Evolutionary conservation across 2,888 invertebrate genomes (phyloP).

Genomic region (Melanophora roralis): DNA sequence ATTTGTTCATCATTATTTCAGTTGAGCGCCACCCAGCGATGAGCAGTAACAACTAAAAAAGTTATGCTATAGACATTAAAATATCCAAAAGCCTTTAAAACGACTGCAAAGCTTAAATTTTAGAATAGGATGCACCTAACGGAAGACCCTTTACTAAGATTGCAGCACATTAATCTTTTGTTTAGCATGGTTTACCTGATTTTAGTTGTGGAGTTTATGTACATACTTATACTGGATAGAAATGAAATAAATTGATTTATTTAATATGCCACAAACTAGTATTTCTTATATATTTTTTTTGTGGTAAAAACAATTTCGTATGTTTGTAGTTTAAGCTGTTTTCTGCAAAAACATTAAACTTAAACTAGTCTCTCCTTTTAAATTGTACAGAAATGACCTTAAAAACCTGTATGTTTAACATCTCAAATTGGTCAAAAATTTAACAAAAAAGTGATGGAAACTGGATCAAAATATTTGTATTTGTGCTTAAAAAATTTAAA

Average conservation of each 20-base stretch:
- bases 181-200: background rate
- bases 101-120: too few species aligned
- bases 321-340: slow-evolving; percentile 16
- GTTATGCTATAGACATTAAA: too few species aligned
- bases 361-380: background rate
- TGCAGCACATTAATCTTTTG: too few species aligned
- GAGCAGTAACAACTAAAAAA: too few species aligned
- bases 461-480: slow-evolving; percentile 25
- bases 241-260: slow-evolving; percentile 30
- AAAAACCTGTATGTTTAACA: slow-evolving; percentile 45
- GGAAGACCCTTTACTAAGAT: too few species aligned
- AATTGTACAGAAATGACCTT: slow-evolving; percentile 38
- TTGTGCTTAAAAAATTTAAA: background rate
- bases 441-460: slow-evolving; percentile 9
- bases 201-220: background rate
- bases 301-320: slow-evolving; percentile 25
- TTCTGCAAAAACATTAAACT: background rate
- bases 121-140: too few species aligned
- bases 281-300: slow-evolving; percentile 14
- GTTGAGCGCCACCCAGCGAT: too few species aligned
- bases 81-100: too few species aligned
- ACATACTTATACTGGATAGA: slow-evolving; percentile 39
- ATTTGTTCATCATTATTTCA: too few species aligned
- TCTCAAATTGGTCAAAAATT: background rate
- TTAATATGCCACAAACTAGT: slow-evolving; percentile 30